Base-by-base conservation (phyloP, 2,888 invertebrate genomes). In the Drosophila maculinotata region DNA sequence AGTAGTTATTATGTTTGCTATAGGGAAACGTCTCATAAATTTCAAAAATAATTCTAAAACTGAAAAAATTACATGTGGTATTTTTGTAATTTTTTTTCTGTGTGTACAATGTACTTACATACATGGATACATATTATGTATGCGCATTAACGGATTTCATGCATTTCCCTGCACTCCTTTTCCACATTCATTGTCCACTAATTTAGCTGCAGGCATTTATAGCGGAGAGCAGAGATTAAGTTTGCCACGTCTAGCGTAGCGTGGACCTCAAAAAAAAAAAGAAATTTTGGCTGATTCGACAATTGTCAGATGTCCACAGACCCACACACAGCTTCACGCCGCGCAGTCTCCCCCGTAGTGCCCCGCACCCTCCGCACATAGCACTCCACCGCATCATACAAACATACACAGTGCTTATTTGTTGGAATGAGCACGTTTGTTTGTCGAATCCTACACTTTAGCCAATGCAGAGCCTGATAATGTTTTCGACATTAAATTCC, bases 401-500 rank as follows among this genome's bases (percentile, higher is more conserved):
- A 20, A 44, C 17, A 33, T 25, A 6, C 26, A 7, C 20, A 31
- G 30, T 17, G 33, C 52, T 44, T 69, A 66, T 72, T 72, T 72
- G 58, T 20, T 48, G 42, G 39, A 53, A 44, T 51, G 63, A 38
- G 49, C 41, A 41, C 44, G 51, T 59, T 69, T 65, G 75, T 69
- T 75, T 62, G 74, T 39, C 57, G 62, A 58, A 62, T 76, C 47
- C 47, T 44, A 69, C 68, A 62, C 66, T 63, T 51, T 70, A 35
- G 56, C 70, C 48, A 59, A 42, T 44, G 54, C 69, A 47, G 62
- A 56, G 65, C 66, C 67, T 77, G 78, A 79, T 79, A 79, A 82
- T 81, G 82, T 76, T 79, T 79, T 82, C 79, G 69, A 79, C 81
- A 81, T 78, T 79, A 78, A 81, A 82, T 82, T 79, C 72, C 68